These are phyloP conservation scores for Nannoperca obscura DNA, from an alignment of 2,797 vertebrate genomes.

Conservation along the genomic window DNA sequence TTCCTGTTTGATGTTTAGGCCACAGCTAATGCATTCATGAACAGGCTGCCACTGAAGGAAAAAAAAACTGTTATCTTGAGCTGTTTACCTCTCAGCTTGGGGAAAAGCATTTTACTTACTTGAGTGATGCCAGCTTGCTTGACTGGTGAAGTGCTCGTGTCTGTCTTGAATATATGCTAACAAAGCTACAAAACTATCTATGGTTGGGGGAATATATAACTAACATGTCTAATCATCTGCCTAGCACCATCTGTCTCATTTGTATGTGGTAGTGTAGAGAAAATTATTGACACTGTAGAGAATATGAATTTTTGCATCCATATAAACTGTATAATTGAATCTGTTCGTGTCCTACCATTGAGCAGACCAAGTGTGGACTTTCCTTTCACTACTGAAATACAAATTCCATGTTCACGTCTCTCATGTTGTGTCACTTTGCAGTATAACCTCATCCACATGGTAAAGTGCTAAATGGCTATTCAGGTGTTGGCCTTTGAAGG, in stretches of 20 bases:
- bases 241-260: conserved; percentile 44
- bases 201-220: conserved; percentile 26
- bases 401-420: conserved; percentile 31
- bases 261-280: conserved; percentile 11
- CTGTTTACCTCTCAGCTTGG: conserved; percentile 66
- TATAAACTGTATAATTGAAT: neutral
- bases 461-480: conserved; percentile 70
- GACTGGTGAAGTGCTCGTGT: conserved; percentile 48
- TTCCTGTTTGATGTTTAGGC: conserved; percentile 69
- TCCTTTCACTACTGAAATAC: conserved; percentile 14
- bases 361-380: conserved; percentile 8
- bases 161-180: conserved; percentile 63
- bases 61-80: conserved; percentile 56
- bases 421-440: conserved; percentile 42
- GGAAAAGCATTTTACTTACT: conserved; percentile 64
- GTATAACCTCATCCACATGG: conserved; percentile 48
- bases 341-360: neutral
- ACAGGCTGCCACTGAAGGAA: conserved; percentile 58
- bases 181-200: conserved; percentile 40
- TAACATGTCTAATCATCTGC: conserved; percentile 41
- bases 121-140: conserved; percentile 58
- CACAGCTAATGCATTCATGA: conserved; percentile 74
- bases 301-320: neutral
- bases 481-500: conserved; percentile 67
- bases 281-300: neutral